These are phyloP conservation scores for Noctilio leporinus DNA, from an alignment of 2,113 vertebrate species.

Conservation along the genomic window DNA sequence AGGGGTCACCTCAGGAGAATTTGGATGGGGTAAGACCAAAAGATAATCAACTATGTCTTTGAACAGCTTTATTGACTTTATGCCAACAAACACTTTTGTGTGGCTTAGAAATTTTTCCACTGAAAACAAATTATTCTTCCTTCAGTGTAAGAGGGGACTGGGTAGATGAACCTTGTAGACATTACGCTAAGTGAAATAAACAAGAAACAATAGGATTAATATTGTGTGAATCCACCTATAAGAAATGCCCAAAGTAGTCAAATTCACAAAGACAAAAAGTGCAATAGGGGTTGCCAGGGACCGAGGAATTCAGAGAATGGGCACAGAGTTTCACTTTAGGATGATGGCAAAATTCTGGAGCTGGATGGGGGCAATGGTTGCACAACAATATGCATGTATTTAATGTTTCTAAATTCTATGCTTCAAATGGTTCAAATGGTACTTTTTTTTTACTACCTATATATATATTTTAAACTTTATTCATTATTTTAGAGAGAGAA, in stretches of 20 bases:
- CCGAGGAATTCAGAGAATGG: background rate
- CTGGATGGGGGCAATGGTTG: background rate
- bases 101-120: background rate
- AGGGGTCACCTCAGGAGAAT: background rate
- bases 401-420: background rate
- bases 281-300: background rate
- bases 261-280: background rate
- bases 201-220: background rate
- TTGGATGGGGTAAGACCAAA: background rate
- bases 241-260: background rate
- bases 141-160: background rate
- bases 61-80: background rate
- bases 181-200: background rate
- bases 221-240: background rate
- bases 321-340: background rate
- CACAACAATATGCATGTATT: background rate
- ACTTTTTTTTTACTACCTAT: background rate
- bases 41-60: background rate
- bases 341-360: background rate
- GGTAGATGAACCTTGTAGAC: background rate
- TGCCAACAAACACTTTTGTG: background rate
- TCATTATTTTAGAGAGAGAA: no score
- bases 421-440: background rate
- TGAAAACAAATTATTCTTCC: background rate
- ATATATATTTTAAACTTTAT: no score